Conservation (phyloP, 1,140 invertebrate genomes). For the Drosophila navojoa region DNA sequence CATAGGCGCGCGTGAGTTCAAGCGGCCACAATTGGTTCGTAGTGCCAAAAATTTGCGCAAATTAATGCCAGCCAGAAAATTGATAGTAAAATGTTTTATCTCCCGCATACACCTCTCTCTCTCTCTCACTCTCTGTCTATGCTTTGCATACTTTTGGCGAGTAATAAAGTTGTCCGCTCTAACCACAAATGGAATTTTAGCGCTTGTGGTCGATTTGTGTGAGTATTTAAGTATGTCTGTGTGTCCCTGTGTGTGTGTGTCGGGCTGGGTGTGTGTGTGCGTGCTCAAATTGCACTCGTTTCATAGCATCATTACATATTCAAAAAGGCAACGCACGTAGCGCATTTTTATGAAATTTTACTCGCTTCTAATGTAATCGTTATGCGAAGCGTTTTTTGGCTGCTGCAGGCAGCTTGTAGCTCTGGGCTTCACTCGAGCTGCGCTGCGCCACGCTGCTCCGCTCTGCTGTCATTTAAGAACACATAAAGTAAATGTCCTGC, state of each 20-base stretch:
- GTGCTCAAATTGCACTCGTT: constrained; percentile 70
- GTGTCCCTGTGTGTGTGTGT: constrained; percentile 14
- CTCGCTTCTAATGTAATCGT: constrained; percentile 75
- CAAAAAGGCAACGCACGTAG: constrained; percentile 77
- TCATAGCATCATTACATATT: constrained; percentile 73
- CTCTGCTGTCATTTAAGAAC: constrained; percentile 69
- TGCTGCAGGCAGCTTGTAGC: constrained; percentile 29
- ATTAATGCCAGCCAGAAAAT: constrained; percentile 68
- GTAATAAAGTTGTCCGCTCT: constrained; percentile 70
- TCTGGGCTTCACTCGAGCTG: constrained; percentile 16
- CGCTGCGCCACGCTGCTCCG: constrained; percentile 25
- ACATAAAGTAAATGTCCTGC: constrained; percentile 74
- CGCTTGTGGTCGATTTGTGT: constrained; percentile 63
- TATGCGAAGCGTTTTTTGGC: constrained; percentile 50
- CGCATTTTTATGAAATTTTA: constrained; percentile 76
- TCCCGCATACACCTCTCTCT: constrained; percentile 7
- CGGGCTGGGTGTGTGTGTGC: constrained; percentile 40
- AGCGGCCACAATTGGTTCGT: constrained; percentile 66
- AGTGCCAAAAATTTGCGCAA: constrained; percentile 70
- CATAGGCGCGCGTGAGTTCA: constrained; percentile 39
- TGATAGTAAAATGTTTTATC: constrained; percentile 73
- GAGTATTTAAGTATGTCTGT: constrained; percentile 36
- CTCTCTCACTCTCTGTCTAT: constrained; percentile 9
- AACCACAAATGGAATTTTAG: constrained; percentile 76
- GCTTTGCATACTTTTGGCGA: constrained; percentile 57